phyloP scores from a whole-genome alignment of 2,113 vertebrate genomes.

The Fulica atra region DNA sequence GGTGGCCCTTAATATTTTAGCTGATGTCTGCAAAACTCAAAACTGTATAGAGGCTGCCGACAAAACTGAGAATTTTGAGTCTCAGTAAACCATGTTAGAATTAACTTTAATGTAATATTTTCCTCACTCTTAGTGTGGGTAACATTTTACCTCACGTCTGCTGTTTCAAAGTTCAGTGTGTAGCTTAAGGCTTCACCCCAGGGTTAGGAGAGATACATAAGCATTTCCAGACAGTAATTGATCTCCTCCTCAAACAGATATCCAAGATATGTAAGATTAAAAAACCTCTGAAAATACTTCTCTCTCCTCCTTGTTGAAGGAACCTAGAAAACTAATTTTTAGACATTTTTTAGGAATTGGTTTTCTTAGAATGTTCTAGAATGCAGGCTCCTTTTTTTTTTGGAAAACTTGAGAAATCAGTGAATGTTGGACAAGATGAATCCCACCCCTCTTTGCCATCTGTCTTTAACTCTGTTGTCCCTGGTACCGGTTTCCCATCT shows the following conservation, averaged over 20 bases:
- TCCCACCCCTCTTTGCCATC: constrained; percentile 57
- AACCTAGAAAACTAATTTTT: neutral
- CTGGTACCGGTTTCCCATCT: constrained; percentile 54
- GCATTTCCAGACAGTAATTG: neutral
- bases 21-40: constrained; percentile 17
- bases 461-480: constrained; percentile 62
- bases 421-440: constrained; percentile 34
- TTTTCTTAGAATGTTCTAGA: neutral
- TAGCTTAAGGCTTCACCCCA: neutral
- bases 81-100: neutral
- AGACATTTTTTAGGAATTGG: neutral
- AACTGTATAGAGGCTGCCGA: neutral
- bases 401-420: neutral
- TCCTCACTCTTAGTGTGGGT: neutral
- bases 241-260: neutral
- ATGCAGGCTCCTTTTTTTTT: neutral
- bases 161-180: neutral
- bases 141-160: neutral
- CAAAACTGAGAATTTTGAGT: neutral
- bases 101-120: neutral
- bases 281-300: neutral
- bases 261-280: neutral
- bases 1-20: constrained; percentile 5
- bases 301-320: neutral
- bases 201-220: neutral